Percentiles rank a stretch among this genome's conserved stretches.
Conservation (phyloP, 2,113 vertebrate genomes). For the Benitochromis conjunctus region DNA sequence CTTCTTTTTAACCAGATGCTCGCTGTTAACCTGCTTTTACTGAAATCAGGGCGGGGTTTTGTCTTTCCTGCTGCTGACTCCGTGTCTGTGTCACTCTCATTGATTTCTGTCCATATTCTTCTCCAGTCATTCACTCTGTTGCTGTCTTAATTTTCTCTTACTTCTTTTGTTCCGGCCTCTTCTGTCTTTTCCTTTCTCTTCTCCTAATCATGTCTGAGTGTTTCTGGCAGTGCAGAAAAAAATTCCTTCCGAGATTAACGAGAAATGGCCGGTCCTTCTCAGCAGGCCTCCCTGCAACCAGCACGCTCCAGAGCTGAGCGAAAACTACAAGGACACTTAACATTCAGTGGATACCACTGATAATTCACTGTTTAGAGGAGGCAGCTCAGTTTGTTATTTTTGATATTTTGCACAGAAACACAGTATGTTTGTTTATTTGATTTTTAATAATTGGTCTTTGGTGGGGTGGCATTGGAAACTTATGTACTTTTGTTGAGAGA, state of each 20-base stretch:
- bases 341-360: slow-evolving; percentile 9
- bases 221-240: slow-evolving; percentile 17
- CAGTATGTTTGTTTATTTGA: neutral
- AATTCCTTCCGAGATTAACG: slow-evolving; percentile 68
- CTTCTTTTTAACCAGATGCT: slow-evolving; percentile 5
- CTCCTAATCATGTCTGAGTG: neutral
- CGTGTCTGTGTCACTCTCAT: neutral
- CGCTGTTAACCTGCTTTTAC: slow-evolving; percentile 35
- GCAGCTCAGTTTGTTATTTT: neutral
- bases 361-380: neutral
- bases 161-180: neutral
- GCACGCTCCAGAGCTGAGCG: neutral
- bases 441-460: neutral
- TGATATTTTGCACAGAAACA: neutral
- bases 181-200: neutral
- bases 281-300: slow-evolving; percentile 6
- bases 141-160: neutral
- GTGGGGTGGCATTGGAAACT: neutral
- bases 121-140: neutral
- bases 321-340: slow-evolving; percentile 9
- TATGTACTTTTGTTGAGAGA: neutral
- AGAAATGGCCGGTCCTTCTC: slow-evolving; percentile 43
- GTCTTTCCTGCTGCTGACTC: neutral
- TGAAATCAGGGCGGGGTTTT: slow-evolving; percentile 3
- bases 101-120: neutral